These are phyloP conservation scores for Neosilurus hyrtlii DNA, from an alignment of 2,797 vertebrate genomes.

Conservation along the genomic window DNA sequence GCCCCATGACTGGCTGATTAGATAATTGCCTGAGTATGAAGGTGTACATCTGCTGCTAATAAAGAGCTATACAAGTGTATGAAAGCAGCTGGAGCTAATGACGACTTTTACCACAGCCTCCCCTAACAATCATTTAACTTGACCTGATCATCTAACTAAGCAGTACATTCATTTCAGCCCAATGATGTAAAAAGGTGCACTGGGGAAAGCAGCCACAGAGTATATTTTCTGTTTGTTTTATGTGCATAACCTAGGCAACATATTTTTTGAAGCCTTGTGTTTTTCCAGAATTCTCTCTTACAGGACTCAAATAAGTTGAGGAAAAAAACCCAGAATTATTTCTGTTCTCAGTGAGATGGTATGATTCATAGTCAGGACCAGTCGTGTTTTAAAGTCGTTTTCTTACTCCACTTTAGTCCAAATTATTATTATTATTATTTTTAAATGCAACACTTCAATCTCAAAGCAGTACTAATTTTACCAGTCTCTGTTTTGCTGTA, in stretches of 20 bases:
- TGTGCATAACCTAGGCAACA: too few species aligned
- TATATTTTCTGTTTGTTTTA: not conserved
- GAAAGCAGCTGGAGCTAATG: not conserved
- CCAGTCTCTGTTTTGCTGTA: not conserved
- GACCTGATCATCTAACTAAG: not conserved
- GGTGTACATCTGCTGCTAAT: too few species aligned
- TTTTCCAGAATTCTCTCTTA: not conserved
- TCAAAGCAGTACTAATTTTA: not conserved
- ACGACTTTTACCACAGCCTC: not conserved
- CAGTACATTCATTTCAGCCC: not conserved
- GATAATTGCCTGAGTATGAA: too few species aligned
- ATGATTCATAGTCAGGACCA: too few species aligned
- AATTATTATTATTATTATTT: not conserved
- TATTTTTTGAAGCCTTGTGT: not conserved
- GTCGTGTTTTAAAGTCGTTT: not conserved
- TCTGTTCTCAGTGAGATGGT: not conserved
- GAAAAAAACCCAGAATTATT: not conserved
- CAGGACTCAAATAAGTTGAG: not conserved
- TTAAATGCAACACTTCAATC: not conserved
- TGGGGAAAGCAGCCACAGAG: not conserved
- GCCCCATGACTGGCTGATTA: too few species aligned
- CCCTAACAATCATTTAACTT: not conserved
- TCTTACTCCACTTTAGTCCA: not conserved
- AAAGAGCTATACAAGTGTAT: too few species aligned
- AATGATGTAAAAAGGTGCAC: not conserved